Base-by-base conservation (phyloP, 2,797 vertebrate genomes). In the Eulemur rubriventer region DNA sequence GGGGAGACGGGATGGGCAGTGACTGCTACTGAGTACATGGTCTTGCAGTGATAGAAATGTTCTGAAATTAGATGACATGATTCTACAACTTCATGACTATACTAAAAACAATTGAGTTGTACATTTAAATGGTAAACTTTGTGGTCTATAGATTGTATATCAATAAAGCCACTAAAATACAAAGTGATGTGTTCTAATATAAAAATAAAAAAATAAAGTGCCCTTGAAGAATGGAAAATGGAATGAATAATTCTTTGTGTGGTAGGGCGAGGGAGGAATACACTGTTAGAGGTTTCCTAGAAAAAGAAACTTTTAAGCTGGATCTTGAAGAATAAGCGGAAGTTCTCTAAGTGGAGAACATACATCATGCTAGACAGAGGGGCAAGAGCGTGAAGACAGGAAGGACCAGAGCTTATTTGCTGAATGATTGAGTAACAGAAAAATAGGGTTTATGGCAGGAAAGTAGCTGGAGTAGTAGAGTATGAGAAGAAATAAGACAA, bases 1-100 rank as follows among this genome's bases (percentile, higher is more conserved):
- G 24, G 1, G 8, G 11, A 17, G 9, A 13, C 2, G 12, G 18
- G 1, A 4, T 6, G 0, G 1, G 1, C 16, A 70, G 46, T 9
- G 4, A 7, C 10, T 84, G 13, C 11, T 59, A 35, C n/a, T 12
- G 6, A 69, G 30, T 8, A 88, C 16, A 28, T 26, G 7, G 28
- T 16, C 50, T 65, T 16, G 4, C 1, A 35, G 20, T 6, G 6
- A 61, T 33, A 33, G 63, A 24, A 30, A 72, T 17, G 18, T 67
- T 50, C 61, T 55, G 43, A 80, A 69, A 57, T 38, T n/a, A 65
- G 14, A 65, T 13, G 8, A n/a, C 26, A 18, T 9, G 4, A 13
- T 26, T 76, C 43, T 16, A 43, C 13, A 81, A 41, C 14, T 41
- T 87, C 48, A 12, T n/a, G 18, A 92, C 61, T 89, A 70, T 50